phyloP scores from a whole-genome alignment of 23 tunicate species.

The Ascidia mentula region DNA sequence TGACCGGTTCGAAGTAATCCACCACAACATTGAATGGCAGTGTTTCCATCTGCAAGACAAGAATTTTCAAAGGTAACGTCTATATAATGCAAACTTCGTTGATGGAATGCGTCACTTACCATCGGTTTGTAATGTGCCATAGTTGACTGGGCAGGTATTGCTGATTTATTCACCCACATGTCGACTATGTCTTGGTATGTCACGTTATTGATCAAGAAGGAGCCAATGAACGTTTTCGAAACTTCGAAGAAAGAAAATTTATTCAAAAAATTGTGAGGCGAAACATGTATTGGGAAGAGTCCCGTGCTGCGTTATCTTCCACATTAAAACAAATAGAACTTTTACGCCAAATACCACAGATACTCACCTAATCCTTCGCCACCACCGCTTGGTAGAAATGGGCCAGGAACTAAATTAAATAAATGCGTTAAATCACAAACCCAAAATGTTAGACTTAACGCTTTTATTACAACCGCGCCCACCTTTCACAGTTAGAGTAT shows the following conservation, averaged over 20 bases:
- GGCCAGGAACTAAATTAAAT: conserved; percentile 54
- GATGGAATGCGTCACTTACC: not conserved
- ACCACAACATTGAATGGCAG: conserved; percentile 13
- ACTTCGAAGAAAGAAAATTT: not conserved
- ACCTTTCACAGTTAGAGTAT: not conserved
- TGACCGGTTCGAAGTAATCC: conserved; percentile 54
- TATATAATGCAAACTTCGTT: not conserved
- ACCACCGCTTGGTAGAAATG: conserved; percentile 15
- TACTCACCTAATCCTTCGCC: not conserved
- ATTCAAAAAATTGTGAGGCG: too few relatives aligned
- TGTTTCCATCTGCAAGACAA: not conserved
- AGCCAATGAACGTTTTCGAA: conserved; percentile 11
- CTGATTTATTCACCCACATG: conserved; percentile 35
- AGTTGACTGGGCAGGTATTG: not conserved
- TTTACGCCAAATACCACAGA: too few relatives aligned
- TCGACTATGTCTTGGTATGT: conserved; percentile 17
- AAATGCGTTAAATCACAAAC: not conserved
- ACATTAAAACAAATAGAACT: too few relatives aligned
- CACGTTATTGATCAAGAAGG: conserved; percentile 18
- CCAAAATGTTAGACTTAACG: too few relatives aligned
- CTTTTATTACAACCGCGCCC: too few relatives aligned
- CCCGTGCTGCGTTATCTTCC: too few relatives aligned
- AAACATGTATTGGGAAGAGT: too few relatives aligned
- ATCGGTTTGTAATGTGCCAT: not conserved
- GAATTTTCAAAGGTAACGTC: not conserved